Percentiles rank a stretch among this genome's conserved stretches.
Evolutionary conservation across 2,113 vertebrate genomes (phyloP).

Genomic region (Saimiri boliviensis): DNA sequence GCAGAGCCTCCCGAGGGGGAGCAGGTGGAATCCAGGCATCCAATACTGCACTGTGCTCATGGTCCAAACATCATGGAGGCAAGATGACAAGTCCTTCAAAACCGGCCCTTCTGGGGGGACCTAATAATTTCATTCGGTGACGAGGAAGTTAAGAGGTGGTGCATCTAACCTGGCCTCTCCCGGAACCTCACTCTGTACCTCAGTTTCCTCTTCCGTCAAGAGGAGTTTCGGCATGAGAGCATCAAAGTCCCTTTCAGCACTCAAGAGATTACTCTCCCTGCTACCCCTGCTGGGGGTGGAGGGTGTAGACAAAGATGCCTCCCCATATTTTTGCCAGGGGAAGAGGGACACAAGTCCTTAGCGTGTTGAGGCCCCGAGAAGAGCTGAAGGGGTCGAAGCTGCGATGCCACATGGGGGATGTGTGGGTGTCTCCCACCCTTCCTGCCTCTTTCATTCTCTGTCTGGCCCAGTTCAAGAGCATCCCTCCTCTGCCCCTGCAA

Average conservation of each 20-base stretch:
- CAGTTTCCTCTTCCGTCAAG: not conserved
- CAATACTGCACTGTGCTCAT: fast-evolving
- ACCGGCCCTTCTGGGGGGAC: not conserved
- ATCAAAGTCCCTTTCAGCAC: not conserved
- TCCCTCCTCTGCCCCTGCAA: not conserved
- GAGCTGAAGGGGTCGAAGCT: not conserved
- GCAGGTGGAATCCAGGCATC: not conserved
- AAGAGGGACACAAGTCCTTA: not conserved
- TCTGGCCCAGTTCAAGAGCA: not conserved
- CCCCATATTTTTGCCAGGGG: not conserved
- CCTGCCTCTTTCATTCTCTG: not conserved
- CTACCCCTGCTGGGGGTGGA: fast-evolving
- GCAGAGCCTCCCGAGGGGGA: fast-evolving
- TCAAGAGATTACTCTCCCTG: not conserved
- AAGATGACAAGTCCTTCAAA: not conserved
- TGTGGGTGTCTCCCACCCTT: not conserved
- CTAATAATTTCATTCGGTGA: fast-evolving
- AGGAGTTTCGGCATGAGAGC: fast-evolving
- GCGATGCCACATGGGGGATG: not conserved
- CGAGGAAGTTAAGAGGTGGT: fast-evolving
- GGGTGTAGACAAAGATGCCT: not conserved
- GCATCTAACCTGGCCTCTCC: not conserved
- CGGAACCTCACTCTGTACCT: not conserved
- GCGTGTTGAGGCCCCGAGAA: not conserved
- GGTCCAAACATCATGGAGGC: fast-evolving